Conservation (phyloP, 1,140 invertebrate species). For the Drosophila parabipectinata region DNA sequence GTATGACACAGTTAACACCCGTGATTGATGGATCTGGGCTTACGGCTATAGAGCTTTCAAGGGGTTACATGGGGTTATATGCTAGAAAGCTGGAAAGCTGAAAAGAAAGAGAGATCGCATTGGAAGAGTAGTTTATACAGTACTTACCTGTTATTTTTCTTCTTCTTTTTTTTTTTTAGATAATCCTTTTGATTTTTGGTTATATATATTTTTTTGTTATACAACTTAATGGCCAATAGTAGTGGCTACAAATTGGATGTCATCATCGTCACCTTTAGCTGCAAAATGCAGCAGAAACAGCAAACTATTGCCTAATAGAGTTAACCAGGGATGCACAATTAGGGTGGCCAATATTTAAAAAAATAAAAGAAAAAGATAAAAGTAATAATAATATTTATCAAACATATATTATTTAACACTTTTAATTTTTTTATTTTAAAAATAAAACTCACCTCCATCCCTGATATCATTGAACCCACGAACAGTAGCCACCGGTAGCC, state of each 20-base stretch:
- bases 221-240: slow-evolving; percentile 19
- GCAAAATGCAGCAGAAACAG: slow-evolving; percentile 9
- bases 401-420: too few species aligned
- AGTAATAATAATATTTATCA: too few species aligned
- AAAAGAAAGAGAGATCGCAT: not conserved
- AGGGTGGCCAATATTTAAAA: not conserved
- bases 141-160: not conserved
- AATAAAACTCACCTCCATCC: not conserved
- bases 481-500: slow-evolving; percentile 34
- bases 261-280: slow-evolving; percentile 47
- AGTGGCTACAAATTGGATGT: slow-evolving; percentile 37
- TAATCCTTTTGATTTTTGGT: not conserved
- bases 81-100: too few species aligned
- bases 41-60: not conserved
- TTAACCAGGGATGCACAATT: not conserved
- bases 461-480: not conserved
- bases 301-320: slow-evolving; percentile 18
- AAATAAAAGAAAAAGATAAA: not conserved
- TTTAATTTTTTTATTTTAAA: not conserved
- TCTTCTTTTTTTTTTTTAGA: not conserved
- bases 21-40: slow-evolving; percentile 38
- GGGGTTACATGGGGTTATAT: too few species aligned
- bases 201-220: slow-evolving; percentile 12
- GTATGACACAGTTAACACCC: slow-evolving; percentile 38
- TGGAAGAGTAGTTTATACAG: not conserved